Evolutionary conservation across 2,888 invertebrate species (phyloP).

Genomic region (Caenorhabditis zanzibari): DNA sequence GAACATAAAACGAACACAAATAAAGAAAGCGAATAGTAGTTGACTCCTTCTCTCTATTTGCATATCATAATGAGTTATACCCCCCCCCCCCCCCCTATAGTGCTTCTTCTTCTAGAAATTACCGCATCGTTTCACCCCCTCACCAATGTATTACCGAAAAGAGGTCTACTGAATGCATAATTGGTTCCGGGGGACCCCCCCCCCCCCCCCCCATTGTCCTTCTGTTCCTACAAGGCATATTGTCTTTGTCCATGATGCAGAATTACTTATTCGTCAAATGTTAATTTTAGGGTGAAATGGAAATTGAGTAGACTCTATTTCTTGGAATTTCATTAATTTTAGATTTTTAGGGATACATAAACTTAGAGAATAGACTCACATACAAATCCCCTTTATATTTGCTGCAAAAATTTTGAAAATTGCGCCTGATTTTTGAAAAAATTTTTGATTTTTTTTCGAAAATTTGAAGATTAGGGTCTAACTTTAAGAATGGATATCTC

Average conservation of each 20-base stretch:
- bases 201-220: conserved; percentile 25
- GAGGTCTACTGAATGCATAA: conserved; percentile 16
- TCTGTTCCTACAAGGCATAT: not conserved
- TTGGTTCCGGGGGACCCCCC: conserved; percentile 48
- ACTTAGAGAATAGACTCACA: too few relatives aligned
- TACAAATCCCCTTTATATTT: too few relatives aligned
- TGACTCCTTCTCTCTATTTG: conserved; percentile 38
- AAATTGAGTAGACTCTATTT: not conserved
- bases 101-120: not conserved
- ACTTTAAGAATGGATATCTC: too few relatives aligned
- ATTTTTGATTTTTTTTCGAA: not conserved
- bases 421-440: not conserved
- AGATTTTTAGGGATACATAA: too few relatives aligned
- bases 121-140: conserved; percentile 32
- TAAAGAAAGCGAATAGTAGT: not conserved
- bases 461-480: too few relatives aligned
- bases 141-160: too few relatives aligned
- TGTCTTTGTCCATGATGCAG: not conserved
- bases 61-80: conserved; percentile 54
- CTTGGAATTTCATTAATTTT: too few relatives aligned
- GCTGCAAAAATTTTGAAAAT: not conserved
- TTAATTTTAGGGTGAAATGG: not conserved
- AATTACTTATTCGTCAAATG: not conserved
- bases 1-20: not conserved
- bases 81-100: too few relatives aligned